Conservation (phyloP, 2,797 vertebrate genomes). For the Oreochromis grahami region DNA sequence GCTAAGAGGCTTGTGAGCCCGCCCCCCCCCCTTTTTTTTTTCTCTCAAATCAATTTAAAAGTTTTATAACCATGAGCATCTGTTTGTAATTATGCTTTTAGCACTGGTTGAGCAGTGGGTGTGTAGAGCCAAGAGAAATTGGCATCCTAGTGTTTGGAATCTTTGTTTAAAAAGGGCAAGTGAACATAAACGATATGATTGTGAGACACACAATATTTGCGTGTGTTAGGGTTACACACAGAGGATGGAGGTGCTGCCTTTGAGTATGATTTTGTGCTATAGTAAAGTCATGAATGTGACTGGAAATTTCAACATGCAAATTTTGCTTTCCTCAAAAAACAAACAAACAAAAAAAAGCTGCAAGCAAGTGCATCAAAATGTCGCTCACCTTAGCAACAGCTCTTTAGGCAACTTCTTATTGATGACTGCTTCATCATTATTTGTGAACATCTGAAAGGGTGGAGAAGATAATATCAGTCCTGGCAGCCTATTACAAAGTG, state of each 20-base stretch:
- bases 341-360: not conserved
- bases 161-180: constrained; percentile 2
- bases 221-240: not conserved
- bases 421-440: constrained; percentile 95
- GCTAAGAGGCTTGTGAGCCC: constrained; percentile 15
- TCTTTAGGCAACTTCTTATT: constrained; percentile 99
- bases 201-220: not conserved
- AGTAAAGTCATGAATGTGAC: not conserved
- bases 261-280: not conserved
- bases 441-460: constrained; percentile 95
- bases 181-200: not conserved
- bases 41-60: constrained; percentile 56
- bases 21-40: not conserved
- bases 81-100: constrained; percentile 54
- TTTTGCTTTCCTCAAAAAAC: not conserved
- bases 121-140: not conserved
- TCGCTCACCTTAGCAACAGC: constrained; percentile 90
- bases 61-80: constrained; percentile 44
- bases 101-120: constrained; percentile 1
- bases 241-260: not conserved
- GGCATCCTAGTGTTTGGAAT: constrained; percentile 10
- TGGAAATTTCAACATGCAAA: not conserved
- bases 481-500: not conserved
- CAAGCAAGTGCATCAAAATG: not conserved
- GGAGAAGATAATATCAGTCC: constrained; percentile 20